Evolutionary conservation across 2,888 invertebrate species (phyloP), one percentile per base, ranked within the genome.

Genomic region (Physocephala rufipes): DNA sequence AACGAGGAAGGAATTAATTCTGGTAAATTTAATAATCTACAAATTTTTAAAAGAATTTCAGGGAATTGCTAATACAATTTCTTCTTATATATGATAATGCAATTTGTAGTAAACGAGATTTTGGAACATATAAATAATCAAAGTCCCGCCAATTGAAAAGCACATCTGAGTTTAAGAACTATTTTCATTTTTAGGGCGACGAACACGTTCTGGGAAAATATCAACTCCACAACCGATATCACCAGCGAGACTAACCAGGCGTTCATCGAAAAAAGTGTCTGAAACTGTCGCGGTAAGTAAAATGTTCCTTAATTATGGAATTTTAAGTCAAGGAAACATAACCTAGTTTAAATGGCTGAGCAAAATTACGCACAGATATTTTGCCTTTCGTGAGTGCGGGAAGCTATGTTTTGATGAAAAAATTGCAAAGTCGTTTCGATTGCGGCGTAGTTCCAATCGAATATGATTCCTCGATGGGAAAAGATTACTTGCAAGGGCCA

Each of bases 191-290:
- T 79, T 7, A 89, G 90, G 87, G 47, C 86, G 90, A 65, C 87
- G 89, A 51, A 90, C 90, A 21, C 87, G 90, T 64, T 90, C 90
- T 1, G 88, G 89, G 16, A 87, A 90, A 72, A 75, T 78, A 13
- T 74, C 76, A 28, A 78, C 86, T 2, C 82, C 87, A 5, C 76
- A 81, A 71, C 73, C 82, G 21, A 81, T 80, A 65, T 76, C 84
- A 26, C 77, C 82, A 24, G 45, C 80, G 68, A 77, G 78, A 76
- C 71, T 80, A 19, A 82, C 82, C 24, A 81, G 84, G 21, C 82
- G 86, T 53, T 77, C 85, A 58, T 77, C 82, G 5, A 82, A 80
- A 67, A 79, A 82, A 74, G 76, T 81, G 21, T 79, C 79, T 80
- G 84, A 81, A 82, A n/a, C n/a, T n/a, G 85, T 67, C 80, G 4